Evolutionary conservation across 2,888 invertebrate genomes (phyloP).

Genomic region (Omphaloscelis lunosa): DNA sequence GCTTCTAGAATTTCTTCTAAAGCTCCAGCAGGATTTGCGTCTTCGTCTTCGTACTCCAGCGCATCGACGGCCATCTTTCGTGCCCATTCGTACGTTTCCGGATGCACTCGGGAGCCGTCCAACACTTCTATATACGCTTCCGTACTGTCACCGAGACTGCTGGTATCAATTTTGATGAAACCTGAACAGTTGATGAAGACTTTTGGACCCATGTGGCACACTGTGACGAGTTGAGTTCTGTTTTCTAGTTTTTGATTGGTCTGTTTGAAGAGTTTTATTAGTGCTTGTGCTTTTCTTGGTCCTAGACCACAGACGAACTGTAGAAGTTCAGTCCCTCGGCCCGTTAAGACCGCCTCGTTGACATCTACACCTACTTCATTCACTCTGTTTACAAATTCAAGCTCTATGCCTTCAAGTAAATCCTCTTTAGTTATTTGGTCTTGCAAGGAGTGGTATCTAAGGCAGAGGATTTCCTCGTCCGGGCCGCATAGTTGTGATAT

Average conservation of each 20-base stretch:
- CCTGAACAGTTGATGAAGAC: slow-evolving; percentile 99
- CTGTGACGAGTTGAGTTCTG: slow-evolving; percentile 98
- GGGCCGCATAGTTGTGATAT: slow-evolving; percentile 98
- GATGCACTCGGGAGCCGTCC: slow-evolving; percentile 99
- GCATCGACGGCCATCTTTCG: slow-evolving; percentile 99
- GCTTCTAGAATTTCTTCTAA: slow-evolving; percentile 99
- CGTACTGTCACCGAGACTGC: slow-evolving; percentile 97
- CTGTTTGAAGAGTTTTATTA: slow-evolving; percentile 96
- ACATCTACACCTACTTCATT: slow-evolving; percentile 99
- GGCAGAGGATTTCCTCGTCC: slow-evolving; percentile 98
- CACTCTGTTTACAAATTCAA: slow-evolving; percentile 98
- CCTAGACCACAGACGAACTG: slow-evolving; percentile 99
- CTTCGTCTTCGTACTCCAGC: slow-evolving; percentile 99
- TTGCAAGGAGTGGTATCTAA: slow-evolving; percentile 97
- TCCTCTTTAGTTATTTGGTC: slow-evolving; percentile 96
- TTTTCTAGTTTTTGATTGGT: slow-evolving; percentile 98
- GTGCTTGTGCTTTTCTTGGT: slow-evolving; percentile 97
- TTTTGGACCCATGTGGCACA: slow-evolving; percentile 99
- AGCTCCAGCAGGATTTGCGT: slow-evolving; percentile 98
- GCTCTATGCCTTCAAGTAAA: slow-evolving; percentile 95
- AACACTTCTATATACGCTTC: slow-evolving; percentile 98
- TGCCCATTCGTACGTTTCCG: slow-evolving; percentile 99
- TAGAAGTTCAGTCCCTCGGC: slow-evolving; percentile 96
- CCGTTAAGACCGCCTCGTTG: slow-evolving; percentile 97
- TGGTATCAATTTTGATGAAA: slow-evolving; percentile 99